A percentile compares a stretch with the other conserved stretches of the same genome.
Conservation (phyloP, 2,888 invertebrate species). For the Phlogophora meticulosa region DNA sequence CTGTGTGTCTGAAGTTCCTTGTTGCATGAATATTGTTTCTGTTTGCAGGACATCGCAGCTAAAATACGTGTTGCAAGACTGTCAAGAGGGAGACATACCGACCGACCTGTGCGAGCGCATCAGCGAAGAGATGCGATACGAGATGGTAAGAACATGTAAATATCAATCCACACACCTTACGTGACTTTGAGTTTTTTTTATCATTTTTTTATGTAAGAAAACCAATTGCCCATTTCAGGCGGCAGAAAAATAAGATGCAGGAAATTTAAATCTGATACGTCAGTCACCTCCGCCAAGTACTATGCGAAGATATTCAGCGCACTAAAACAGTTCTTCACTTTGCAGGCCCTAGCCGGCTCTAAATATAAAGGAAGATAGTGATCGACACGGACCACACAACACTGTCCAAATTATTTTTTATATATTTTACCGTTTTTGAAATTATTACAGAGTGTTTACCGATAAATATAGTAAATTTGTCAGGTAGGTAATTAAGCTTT, state of each 20-base stretch:
- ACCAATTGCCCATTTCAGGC: conserved; percentile 84
- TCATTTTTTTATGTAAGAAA: conserved; percentile 77
- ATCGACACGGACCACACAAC: conserved; percentile 58
- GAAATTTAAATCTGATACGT: conserved; percentile 87
- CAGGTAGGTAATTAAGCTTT: conserved; percentile 77
- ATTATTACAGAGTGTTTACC: conserved; percentile 66
- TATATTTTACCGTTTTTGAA: conserved; percentile 63
- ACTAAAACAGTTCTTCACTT: conserved; percentile 90
- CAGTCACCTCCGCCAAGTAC: conserved; percentile 85
- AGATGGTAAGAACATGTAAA: conserved; percentile 94
- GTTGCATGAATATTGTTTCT: conserved; percentile 1
- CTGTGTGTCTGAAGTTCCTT: background rate
- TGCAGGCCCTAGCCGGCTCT: conserved; percentile 87
- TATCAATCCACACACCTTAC: conserved; percentile 76
- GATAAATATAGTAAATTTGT: conserved; percentile 75
- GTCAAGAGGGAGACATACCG: conserved; percentile 98
- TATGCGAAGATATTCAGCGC: conserved; percentile 88
- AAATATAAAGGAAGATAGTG: conserved; percentile 88
- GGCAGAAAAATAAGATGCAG: conserved; percentile 89
- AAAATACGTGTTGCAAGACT: conserved; percentile 96
- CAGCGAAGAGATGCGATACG: conserved; percentile 97
- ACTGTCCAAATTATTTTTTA: conserved; percentile 50
- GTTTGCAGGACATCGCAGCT: conserved; percentile 94
- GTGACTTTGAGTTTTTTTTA: conserved; percentile 67
- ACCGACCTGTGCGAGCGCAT: conserved; percentile 96